Evolutionary conservation across 2,113 vertebrate genomes (phyloP).

Genomic region (Pitta sordida): DNA sequence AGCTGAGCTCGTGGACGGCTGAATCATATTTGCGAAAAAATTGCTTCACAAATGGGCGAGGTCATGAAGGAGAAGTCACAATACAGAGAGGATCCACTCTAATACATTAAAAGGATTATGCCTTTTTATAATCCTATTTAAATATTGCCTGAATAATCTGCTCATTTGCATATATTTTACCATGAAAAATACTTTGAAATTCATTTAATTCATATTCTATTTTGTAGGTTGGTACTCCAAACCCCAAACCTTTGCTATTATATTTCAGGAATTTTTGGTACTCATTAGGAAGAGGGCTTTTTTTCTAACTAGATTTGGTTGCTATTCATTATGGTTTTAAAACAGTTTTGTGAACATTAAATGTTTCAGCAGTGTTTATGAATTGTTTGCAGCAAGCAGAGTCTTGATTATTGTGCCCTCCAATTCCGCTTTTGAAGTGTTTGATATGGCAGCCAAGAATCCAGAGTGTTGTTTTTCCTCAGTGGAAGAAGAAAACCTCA

Average conservation of each 20-base stretch:
- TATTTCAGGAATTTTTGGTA: neutral
- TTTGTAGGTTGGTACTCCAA: neutral
- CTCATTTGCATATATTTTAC: neutral
- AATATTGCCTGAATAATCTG: neutral
- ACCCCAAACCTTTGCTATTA: neutral
- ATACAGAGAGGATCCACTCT: too few relatives aligned
- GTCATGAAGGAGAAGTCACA: too few relatives aligned
- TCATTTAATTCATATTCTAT: neutral
- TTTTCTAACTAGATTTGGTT: neutral
- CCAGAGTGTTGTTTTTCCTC: neutral
- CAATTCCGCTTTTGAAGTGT: neutral
- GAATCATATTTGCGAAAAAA: too few relatives aligned
- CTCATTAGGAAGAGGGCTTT: neutral
- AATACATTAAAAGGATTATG: neutral
- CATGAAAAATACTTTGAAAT: neutral
- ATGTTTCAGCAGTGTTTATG: neutral
- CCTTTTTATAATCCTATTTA: constrained; percentile 10
- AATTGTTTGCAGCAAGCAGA: neutral
- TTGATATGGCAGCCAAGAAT: neutral
- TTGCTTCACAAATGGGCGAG: too few relatives aligned
- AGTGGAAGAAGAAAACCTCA: neutral
- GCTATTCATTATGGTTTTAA: neutral
- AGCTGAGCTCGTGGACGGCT: too few relatives aligned
- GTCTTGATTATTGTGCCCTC: neutral
- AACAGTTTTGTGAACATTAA: neutral